Base-by-base conservation (phyloP, 2,797 vertebrate genomes). In the Scolopax bukidnonensis region DNA sequence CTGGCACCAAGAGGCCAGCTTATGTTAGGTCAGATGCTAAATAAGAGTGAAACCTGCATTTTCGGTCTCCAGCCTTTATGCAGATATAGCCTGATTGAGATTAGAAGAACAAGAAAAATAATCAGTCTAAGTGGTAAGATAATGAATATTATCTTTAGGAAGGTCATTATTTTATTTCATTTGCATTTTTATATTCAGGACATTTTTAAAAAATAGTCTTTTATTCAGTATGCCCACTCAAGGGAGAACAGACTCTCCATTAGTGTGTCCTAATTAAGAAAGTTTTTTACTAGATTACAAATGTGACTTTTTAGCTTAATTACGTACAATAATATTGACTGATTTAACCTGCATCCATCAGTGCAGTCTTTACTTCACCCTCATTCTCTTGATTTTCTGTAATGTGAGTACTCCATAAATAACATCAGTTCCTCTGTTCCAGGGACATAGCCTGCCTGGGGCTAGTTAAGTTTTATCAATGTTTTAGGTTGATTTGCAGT, bases 281-380 rank as follows among this genome's bases (percentile, higher is more conserved):
- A 30, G 14, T 78, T 91, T 91, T 90, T 36, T 67, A 36, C 32
- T 89, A 45, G 69, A 50, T 84, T 84, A 78, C 14, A 82, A 84
- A 88, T 60, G 64, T 71, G 63, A 77, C 28, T 78, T 87, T 67
- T 94, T 53, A 88, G 57, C 60, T n/a, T 77, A 45, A 79, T 57
- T 78, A 50, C 40, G 16, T 68, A 33, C 43, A 83, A 70, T 93
- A 91, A 89, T 85, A 68, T 76, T 80, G 71, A 90, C 87, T 75
- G 61, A 95, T 95, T 82, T 74, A 69, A 20, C 54, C 73, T 95
- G 69, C 80, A 83, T 95, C 47, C 94, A 33, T 67, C 80, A 65
- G 41, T 68, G 68, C 54, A 61, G 30, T 63, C 32, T 71, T 87
- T 67, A 32, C 43, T 81, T 32, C 47, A 57, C 25, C 23, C 32